These are phyloP conservation scores for Pyxicephalus adspersus DNA, from an alignment of 2,113 vertebrate genomes.

Conservation along the genomic window DNA sequence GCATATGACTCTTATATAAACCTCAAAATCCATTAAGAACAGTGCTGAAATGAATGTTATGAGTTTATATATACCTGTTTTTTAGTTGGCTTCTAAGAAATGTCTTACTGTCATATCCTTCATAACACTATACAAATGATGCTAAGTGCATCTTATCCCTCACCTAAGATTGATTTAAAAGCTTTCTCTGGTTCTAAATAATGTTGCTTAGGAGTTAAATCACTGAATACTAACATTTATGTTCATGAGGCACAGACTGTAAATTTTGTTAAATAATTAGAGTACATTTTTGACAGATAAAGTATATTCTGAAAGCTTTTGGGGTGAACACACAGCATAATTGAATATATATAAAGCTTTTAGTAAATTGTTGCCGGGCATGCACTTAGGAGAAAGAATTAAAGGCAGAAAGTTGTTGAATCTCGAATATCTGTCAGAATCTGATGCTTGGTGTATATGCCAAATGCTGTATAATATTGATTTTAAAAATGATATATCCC, in stretches of 20 bases:
- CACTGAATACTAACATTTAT: constrained; percentile 26
- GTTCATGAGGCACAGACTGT: neutral
- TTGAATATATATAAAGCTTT: constrained; percentile 39
- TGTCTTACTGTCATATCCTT: neutral
- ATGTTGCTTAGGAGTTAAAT: constrained; percentile 29
- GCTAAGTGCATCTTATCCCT: constrained; percentile 23
- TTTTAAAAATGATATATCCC: neutral
- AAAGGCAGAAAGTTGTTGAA: neutral
- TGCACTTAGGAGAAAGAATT: constrained; percentile 24
- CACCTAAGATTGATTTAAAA: constrained; percentile 39
- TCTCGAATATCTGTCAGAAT: constrained; percentile 2
- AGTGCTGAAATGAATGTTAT: neutral
- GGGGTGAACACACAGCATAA: neutral
- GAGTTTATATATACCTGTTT: neutral
- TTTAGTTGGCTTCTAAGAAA: neutral
- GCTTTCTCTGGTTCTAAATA: constrained; percentile 18
- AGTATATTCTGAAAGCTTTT: constrained; percentile 48
- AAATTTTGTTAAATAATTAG: constrained; percentile 43
- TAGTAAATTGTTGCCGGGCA: constrained; percentile 34
- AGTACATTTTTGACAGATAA: constrained; percentile 29
- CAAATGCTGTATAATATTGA: neutral
- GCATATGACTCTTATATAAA: neutral
- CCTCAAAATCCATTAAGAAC: neutral
- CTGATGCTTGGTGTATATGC: neutral
- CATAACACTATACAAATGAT: neutral